Conservation (phyloP, 2,797 vertebrate species). For the Acanthiza pusilla region DNA sequence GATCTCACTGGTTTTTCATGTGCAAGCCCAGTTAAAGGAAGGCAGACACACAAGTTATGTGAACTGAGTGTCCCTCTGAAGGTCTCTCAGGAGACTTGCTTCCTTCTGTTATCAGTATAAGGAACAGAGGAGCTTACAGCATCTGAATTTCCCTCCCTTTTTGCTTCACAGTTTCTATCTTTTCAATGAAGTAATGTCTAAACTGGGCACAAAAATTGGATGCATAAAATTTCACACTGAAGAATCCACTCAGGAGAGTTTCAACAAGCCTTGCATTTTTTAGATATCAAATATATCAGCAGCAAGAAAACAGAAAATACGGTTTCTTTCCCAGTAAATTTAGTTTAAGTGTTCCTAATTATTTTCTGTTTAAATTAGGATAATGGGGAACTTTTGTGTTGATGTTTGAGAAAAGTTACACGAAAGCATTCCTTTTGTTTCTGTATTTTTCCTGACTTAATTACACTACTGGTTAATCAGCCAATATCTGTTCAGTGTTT, state of each 20-base stretch:
- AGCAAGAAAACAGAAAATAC: background rate
- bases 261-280: background rate
- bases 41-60: background rate
- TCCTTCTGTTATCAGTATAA: background rate
- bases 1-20: background rate
- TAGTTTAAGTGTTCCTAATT: background rate
- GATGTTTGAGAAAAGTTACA: background rate
- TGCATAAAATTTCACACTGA: background rate
- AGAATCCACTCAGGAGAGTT: background rate
- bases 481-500: background rate
- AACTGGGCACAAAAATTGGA: background rate
- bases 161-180: background rate
- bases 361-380: background rate
- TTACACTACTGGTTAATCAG: background rate
- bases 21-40: background rate
- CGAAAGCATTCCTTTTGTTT: background rate
- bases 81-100: background rate
- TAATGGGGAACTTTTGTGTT: background rate
- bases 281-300: background rate
- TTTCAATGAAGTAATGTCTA: background rate
- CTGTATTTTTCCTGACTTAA: background rate
- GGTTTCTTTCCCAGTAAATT: background rate
- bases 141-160: background rate
- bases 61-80: background rate
- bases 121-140: background rate